These are phyloP conservation scores for Takifugu rubripes DNA, from an alignment of 2,797 vertebrate species.

Conservation along the genomic window DNA sequence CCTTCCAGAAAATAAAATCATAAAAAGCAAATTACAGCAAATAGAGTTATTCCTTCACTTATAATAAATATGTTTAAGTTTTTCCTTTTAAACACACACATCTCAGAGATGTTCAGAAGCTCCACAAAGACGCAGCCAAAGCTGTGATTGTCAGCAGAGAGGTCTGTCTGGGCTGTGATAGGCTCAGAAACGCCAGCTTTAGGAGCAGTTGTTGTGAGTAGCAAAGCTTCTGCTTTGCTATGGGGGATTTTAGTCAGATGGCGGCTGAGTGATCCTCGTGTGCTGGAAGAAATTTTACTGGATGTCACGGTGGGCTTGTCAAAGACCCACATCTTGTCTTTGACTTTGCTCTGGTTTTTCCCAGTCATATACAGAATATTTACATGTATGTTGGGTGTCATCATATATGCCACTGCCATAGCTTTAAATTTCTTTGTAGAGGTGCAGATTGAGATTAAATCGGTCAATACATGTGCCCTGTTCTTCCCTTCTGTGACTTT, in stretches of 20 bases:
- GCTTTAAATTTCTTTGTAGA: slow-evolving; percentile 11
- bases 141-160: slow-evolving; percentile 47
- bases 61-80: slow-evolving; percentile 5
- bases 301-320: slow-evolving; percentile 50
- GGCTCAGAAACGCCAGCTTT: slow-evolving; percentile 57
- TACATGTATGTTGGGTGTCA: slow-evolving; percentile 6
- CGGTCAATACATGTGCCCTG: slow-evolving; percentile 11
- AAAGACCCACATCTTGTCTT: slow-evolving; percentile 38
- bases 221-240: slow-evolving; percentile 40
- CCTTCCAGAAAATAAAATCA: background rate
- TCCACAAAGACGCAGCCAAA: slow-evolving; percentile 28
- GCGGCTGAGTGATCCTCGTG: slow-evolving; percentile 43
- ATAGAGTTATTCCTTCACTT: slow-evolving; percentile 3
- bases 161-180: slow-evolving; percentile 43
- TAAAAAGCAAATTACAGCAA: background rate
- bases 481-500: slow-evolving; percentile 17
- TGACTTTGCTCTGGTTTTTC: slow-evolving; percentile 22
- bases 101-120: slow-evolving; percentile 29
- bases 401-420: slow-evolving; percentile 7
- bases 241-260: slow-evolving; percentile 57
- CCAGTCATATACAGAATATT: background rate
- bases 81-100: slow-evolving; percentile 15
- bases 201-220: slow-evolving; percentile 33
- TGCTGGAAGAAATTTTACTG: slow-evolving; percentile 43
- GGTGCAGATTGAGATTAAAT: slow-evolving; percentile 28